Conservation (phyloP, 2,113 vertebrate genomes). For the Cynocephalus volans region DNA sequence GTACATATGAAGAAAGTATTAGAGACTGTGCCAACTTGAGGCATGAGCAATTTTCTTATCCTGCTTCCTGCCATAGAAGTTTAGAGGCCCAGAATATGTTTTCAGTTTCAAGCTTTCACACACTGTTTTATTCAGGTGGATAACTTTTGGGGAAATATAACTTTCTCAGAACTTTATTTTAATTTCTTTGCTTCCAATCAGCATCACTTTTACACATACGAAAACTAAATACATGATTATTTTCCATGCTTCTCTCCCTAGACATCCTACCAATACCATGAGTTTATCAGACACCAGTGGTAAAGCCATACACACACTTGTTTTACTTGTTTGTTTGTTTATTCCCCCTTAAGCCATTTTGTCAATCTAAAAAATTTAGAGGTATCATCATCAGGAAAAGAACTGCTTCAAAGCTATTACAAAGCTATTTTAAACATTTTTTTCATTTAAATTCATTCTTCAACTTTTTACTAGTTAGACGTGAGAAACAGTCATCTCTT, state of each 20-base stretch:
- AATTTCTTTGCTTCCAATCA: neutral
- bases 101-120: neutral
- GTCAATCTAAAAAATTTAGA: neutral
- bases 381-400: neutral
- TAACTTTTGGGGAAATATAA: neutral
- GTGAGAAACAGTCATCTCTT: neutral
- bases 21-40: neutral
- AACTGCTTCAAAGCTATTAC: neutral
- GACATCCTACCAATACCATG: neutral
- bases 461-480: neutral
- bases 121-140: neutral
- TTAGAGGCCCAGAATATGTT: neutral
- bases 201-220: neutral
- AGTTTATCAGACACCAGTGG: neutral
- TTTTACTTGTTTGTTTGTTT: neutral
- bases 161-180: neutral
- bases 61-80: neutral
- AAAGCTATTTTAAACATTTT: neutral
- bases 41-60: neutral
- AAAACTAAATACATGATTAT: neutral
- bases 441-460: neutral
- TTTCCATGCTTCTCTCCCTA: neutral
- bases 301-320: rapidly evolving
- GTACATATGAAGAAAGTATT: neutral
- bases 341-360: neutral